Evolutionary conservation across 2,797 vertebrate species (phyloP), one percentile per base, ranked within the genome.

Genomic region (Pseudotriccus pelzelni): DNA sequence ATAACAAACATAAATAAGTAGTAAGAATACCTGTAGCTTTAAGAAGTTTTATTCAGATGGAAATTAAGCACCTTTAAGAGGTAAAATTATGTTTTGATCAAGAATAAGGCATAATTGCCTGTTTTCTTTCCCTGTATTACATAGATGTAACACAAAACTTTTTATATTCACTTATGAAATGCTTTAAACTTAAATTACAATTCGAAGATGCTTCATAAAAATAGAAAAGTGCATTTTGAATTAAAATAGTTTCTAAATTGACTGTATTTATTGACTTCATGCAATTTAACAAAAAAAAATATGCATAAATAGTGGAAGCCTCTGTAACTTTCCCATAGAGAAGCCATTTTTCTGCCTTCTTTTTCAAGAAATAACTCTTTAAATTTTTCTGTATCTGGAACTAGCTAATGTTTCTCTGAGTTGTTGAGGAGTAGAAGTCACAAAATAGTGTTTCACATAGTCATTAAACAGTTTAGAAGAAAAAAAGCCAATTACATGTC

Each of bases 161-260:
- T 69, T 70, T 32, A 41, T 56, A 46, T 66, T 83, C 12, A 58
- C 3, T 58, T 91, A 34, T 16, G 9, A 58, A 49, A 27, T 66
- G 14, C 25, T 94, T 64, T 66, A 36, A 28, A 73, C 81, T 60
- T 88, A 74, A 74, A 70, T 55, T 84, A 30, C 20, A n/a, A 6
- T 92, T 85, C 23, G 63, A 32, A 87, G 24, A 32, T 67, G 14
- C 18, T 82, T 70, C 27, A 74, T 79, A 55, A 83, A 91, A 85
- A 36, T 76, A 47, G 14, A 3, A 59, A 82, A 74, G 6, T 66
- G 17, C 19, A 55, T 21, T 59, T 14, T 19, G 22, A 88, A 63
- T 44, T 70, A n/a, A 80, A 87, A 77, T 9, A 63, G 20, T 67
- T 85, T 64, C 22, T 80, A 79, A 93, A 79, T 87, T 6, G 3